Evolutionary conservation across 2,888 invertebrate species (phyloP), one percentile per base, ranked within the genome.

Genomic region (Ptychoptera albimana): DNA sequence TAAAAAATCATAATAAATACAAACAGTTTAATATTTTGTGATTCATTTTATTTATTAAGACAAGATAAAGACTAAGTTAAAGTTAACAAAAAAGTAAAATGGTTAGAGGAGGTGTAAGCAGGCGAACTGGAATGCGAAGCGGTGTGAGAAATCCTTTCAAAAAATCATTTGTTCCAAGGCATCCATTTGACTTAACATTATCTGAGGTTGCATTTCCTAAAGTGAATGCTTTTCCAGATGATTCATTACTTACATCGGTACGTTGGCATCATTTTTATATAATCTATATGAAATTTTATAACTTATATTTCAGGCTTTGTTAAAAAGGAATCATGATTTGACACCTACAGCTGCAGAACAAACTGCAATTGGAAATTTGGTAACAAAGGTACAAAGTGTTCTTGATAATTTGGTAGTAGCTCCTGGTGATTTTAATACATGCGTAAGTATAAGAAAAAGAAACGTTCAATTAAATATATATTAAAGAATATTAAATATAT

Each of bases 351-450:
- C 92, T 0, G 75, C 80, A 2, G 96, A 97, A 57, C 92, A 94
- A 65, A 83, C 92, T 0, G 82, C 92, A 0, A 85, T 97, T 43
- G 75, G 89, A 30, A 92, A 89, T 64, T 73, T 98, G 13, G 89
- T 96, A 31, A 91, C 92, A 1, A 93, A 94, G 66, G 79, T 97
- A n/a, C 92, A 93, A 61, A 80, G 82, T 1, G 91, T 93, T 23
- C 69, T 97, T 44, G 97, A 97, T 60, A 93, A 89, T 61, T 68
- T 97, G 14, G 89, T 96, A 10, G 86, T 96, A 0, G 86, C 92
- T 0, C 94, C 96, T 0, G 92, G 89, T 29, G 82, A 80, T 49
- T 93, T 96, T 59, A 91, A 88, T 60, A 91, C 93, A 50, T 96
- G 94, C 63, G 94, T 94, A 71, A 78, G 87, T 80, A 52, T 49